Percentiles rank a stretch among this genome's conserved stretches.
Evolutionary conservation across 2,113 vertebrate genomes (phyloP).

Genomic region (Oenanthe oenanthe): DNA sequence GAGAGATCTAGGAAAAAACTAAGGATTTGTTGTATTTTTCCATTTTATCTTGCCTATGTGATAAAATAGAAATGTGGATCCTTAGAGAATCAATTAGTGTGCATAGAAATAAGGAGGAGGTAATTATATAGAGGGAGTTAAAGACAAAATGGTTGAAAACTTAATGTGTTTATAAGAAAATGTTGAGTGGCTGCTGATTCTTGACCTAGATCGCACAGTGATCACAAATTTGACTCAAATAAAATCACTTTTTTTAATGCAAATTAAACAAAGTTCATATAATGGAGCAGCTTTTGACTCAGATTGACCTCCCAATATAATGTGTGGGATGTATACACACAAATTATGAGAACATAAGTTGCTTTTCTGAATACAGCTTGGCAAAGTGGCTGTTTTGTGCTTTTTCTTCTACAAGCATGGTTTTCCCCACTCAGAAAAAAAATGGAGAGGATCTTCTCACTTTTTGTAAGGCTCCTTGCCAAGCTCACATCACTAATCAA

Average conservation of each 20-base stretch:
- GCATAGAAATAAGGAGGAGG: constrained; percentile 64
- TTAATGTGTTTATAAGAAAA: constrained; percentile 44
- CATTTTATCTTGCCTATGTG: constrained; percentile 45
- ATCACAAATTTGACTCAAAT: constrained; percentile 20
- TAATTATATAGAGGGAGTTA: constrained; percentile 56
- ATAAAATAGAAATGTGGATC: constrained; percentile 55
- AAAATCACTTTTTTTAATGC: background rate
- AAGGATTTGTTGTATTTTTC: constrained; percentile 43
- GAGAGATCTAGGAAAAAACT: constrained; percentile 9
- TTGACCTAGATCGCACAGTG: constrained; percentile 37
- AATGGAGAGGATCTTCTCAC: background rate
- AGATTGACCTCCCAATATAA: background rate
- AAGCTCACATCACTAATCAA: background rate
- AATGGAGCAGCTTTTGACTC: constrained; percentile 1
- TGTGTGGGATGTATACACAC: background rate
- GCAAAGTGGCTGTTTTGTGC: background rate
- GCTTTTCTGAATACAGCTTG: background rate
- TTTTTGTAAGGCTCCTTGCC: background rate
- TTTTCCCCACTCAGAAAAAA: background rate
- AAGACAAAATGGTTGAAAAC: constrained; percentile 60
- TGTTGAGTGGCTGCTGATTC: constrained; percentile 10
- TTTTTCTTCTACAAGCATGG: background rate
- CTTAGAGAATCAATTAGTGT: constrained; percentile 72
- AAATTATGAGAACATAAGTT: background rate
- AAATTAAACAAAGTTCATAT: background rate